A percentile compares a stretch with the other conserved stretches of the same genome.
Evolutionary conservation across 2,888 invertebrate genomes (phyloP).

Genomic region (Ochropacha duplaris): DNA sequence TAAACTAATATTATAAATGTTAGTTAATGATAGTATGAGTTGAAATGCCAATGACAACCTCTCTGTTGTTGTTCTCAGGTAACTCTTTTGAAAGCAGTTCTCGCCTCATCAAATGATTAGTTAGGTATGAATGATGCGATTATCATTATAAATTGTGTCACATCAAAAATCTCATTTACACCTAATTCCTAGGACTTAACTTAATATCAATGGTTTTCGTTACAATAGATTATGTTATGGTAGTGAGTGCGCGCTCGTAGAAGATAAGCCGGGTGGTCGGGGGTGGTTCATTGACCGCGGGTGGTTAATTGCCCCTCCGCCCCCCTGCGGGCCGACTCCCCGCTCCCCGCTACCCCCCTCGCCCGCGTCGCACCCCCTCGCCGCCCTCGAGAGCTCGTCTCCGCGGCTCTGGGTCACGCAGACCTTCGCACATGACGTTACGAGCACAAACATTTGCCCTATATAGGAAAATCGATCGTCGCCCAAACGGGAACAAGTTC

Average conservation of each 20-base stretch:
- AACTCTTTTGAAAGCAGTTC: neutral
- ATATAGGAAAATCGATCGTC: slow-evolving; percentile 72
- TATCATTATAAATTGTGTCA: neutral
- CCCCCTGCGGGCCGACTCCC: no score
- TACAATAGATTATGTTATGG: slow-evolving; percentile 4
- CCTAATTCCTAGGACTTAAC: neutral
- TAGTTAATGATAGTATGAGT: no score
- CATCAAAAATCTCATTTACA: neutral
- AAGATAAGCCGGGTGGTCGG: slow-evolving; percentile 35
- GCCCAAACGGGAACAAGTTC: slow-evolving; percentile 66
- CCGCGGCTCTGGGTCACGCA: slow-evolving; percentile 51
- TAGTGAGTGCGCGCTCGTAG: slow-evolving; percentile 25
- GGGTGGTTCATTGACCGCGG: slow-evolving; percentile 67
- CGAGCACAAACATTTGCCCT: slow-evolving; percentile 61
- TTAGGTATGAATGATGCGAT: neutral
- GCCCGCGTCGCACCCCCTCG: slow-evolving; percentile 11
- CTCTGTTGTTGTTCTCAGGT: no score
- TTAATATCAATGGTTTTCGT: slow-evolving; percentile 4
- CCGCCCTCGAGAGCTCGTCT: slow-evolving; percentile 12
- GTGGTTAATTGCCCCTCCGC: slow-evolving; percentile 68
- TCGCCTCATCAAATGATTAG: neutral
- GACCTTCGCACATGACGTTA: slow-evolving; percentile 65
- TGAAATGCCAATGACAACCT: no score
- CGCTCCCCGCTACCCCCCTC: no score
- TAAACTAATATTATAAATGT: no score